Evolutionary conservation across 30 jellyfish, hydroid and myxozoan species (phyloP), one percentile per base, ranked within the genome.

Genomic region (Aurelia coerulea): DNA sequence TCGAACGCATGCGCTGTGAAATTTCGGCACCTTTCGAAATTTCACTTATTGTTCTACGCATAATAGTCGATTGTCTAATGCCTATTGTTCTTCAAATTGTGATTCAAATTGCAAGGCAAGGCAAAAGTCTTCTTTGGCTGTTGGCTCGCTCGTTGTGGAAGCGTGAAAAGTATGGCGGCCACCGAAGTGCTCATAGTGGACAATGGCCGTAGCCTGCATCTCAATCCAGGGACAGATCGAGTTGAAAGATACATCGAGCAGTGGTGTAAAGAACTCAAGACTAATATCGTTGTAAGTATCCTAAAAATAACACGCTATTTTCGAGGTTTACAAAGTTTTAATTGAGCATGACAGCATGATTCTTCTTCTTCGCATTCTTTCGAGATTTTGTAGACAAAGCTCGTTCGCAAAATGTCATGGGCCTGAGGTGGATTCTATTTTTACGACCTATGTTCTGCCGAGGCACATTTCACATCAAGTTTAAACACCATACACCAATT

Each of bases 131-230:
- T 78, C 90, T 64, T 51, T 46, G 56, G 56, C 56, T 46, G 42
- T 51, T 46, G 56, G 56, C 56, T 46, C 14, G 56, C 56, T 46
- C 56, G 56, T 46, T 46, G 56, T 5, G 56, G 56, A 46, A 46
- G 15, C 56, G 56, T 46, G 56, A 46, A 5, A 46, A 70, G 93
- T 49, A 84, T 84, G 93, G 93, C 93, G 93, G 93, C 93, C 35
- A 49, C 81, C 42, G 93, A 84, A 18, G 83, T 84, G 3, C 34
- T 84, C 68, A 51, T 41, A 4, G 70, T 84, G 32, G 72, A 73
- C 76, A 68, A 39, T 54, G 51, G 69, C 4, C 34, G 32, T 12
- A 3, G 42, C 33, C n/a, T 71, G 16, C 73, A 11, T 7, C 70
- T 15, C 42, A 70, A 63, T 29, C 73, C 49, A 73, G 73, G 76